phyloP scores from a whole-genome alignment of 2,888 invertebrate genomes.

The Drosophila ezoana region DNA sequence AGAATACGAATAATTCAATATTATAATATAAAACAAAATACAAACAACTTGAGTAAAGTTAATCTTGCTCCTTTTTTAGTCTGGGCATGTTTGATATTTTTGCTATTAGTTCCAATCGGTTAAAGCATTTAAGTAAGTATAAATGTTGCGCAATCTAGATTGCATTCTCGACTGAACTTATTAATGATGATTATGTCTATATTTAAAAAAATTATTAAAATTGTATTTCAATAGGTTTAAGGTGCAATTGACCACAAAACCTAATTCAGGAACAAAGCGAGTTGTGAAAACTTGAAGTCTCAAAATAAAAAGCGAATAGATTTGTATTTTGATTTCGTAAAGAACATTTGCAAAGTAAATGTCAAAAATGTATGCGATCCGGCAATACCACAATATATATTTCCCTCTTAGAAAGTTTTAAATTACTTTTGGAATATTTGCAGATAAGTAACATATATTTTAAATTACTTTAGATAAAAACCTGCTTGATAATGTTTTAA shows the following conservation, averaged over 20 bases:
- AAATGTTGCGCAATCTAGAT: background rate
- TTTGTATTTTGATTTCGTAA: no score
- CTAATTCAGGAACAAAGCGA: no score
- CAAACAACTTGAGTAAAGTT: background rate
- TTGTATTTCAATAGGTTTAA: no score
- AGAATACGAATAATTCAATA: background rate
- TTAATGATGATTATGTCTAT: background rate
- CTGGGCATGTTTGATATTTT: no score
- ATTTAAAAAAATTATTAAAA: background rate
- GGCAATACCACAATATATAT: no score
- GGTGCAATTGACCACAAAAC: no score
- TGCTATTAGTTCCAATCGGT: background rate
- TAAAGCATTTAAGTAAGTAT: slow-evolving; percentile 2
- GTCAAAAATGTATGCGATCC: no score
- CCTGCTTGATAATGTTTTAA: background rate
- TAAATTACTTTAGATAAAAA: no score
- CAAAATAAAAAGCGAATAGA: no score
- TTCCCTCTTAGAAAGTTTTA: background rate
- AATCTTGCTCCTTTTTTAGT: background rate
- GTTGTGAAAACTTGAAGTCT: no score
- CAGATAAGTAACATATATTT: no score
- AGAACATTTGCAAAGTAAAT: no score
- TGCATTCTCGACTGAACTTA: background rate
- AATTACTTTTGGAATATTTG: background rate
- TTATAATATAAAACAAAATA: background rate